These are phyloP conservation scores for Solea solea DNA, from an alignment of 2,113 vertebrate genomes.

Conservation along the genomic window DNA sequence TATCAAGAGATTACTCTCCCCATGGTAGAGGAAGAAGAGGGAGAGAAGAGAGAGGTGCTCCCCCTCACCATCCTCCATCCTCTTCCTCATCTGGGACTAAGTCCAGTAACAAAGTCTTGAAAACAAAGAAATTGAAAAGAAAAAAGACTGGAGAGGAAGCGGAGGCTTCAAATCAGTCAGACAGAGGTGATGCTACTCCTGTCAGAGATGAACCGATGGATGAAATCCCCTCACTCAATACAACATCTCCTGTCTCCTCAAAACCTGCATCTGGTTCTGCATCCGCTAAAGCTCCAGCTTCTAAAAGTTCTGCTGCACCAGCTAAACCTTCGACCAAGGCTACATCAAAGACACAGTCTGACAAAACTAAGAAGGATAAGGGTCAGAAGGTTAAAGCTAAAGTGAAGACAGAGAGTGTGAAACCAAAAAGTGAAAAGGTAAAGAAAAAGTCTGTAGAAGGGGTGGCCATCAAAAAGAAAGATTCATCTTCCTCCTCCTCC, in stretches of 20 bases:
- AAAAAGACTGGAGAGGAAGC: slow-evolving; percentile 90
- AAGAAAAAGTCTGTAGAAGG: slow-evolving; percentile 85
- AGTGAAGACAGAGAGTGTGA: slow-evolving; percentile 84
- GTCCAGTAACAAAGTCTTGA: slow-evolving; percentile 83
- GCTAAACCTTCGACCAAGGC: slow-evolving; percentile 79
- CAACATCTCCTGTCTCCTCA: slow-evolving; percentile 61
- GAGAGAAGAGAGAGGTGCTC: slow-evolving; percentile 86
- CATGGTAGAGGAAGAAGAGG: slow-evolving; percentile 88
- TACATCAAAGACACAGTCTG: slow-evolving; percentile 49
- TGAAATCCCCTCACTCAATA: slow-evolving; percentile 61
- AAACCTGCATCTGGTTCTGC: slow-evolving; percentile 25
- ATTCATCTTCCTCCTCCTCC: slow-evolving; percentile 78
- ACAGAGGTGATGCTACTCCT: slow-evolving; percentile 94
- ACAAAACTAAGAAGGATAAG: slow-evolving; percentile 69
- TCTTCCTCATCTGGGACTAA: slow-evolving; percentile 68
- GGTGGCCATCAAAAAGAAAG: slow-evolving; percentile 84
- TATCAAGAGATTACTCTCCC: slow-evolving; percentile 88
- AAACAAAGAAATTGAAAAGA: slow-evolving; percentile 88
- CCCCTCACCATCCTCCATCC: slow-evolving; percentile 75
- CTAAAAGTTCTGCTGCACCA: slow-evolving; percentile 81
- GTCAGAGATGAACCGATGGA: slow-evolving; percentile 98
- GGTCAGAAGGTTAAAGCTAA: slow-evolving; percentile 63
- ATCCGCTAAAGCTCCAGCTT: slow-evolving; percentile 48
- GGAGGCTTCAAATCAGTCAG: slow-evolving; percentile 85
- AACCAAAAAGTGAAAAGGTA: slow-evolving; percentile 85